phyloP scores from a whole-genome alignment of 2,797 vertebrate species.

The Selene dorsalis region DNA sequence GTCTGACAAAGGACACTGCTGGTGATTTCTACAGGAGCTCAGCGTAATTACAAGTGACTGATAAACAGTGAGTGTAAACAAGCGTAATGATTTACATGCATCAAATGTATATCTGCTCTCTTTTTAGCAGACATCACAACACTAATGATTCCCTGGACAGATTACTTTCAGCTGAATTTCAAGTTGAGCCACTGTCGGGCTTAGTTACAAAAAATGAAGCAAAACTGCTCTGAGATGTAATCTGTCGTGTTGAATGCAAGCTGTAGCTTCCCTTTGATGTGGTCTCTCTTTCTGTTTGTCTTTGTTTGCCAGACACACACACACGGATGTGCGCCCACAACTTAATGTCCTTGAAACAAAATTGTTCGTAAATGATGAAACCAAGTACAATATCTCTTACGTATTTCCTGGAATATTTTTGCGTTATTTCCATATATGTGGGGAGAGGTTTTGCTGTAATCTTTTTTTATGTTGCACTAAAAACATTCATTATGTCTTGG shows the following conservation, averaged over 20 bases:
- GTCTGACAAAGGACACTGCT: constrained; percentile 41
- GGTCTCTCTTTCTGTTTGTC: neutral
- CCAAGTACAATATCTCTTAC: neutral
- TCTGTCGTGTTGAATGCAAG: neutral
- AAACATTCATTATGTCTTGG: too few relatives aligned
- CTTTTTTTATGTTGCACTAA: constrained; percentile 6
- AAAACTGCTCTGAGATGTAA: constrained; percentile 19
- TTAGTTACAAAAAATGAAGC: constrained; percentile 3
- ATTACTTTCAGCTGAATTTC: neutral
- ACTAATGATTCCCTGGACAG: neutral
- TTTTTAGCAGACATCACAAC: neutral
- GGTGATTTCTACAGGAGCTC: constrained; percentile 56
- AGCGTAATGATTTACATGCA: constrained; percentile 5
- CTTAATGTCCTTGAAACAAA: constrained; percentile 11
- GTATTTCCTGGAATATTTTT: neutral
- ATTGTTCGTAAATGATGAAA: neutral
- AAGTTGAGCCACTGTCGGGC: neutral
- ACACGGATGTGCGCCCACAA: neutral
- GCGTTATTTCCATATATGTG: too few relatives aligned
- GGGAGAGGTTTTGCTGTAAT: neutral
- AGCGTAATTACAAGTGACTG: constrained; percentile 38
- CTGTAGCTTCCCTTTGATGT: neutral
- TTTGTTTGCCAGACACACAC: too few relatives aligned
- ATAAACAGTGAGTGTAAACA: neutral
- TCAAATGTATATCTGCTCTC: neutral